Base-by-base conservation (phyloP, 2,113 vertebrate species). In the Agapornis roseicollis region DNA sequence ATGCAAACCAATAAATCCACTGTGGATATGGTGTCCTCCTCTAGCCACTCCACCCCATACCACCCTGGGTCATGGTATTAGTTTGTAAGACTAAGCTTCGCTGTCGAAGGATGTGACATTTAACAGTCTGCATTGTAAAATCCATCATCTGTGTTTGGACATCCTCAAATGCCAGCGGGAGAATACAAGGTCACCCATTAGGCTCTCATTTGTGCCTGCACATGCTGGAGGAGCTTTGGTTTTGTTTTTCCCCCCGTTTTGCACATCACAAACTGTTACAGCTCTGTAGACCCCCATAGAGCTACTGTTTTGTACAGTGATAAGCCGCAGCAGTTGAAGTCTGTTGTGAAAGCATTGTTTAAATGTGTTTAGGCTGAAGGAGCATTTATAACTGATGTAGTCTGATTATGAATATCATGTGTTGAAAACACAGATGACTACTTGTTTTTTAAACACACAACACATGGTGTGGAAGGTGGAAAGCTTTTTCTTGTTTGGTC, bases 101-200 rank as follows among this genome's bases (percentile, higher is more conserved):
- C 93, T 93, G 89, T 90, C 35, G 3, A 85, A 85, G 63, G 94
- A 80, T 46, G 88, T 94, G 96, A 93, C 88, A 66, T 92, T 92
- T 79, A 95, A 53, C 96, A 85, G 92, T 41, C 74, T 29, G 56
- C 4, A 7, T 35, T 66, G 85, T 80, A 64, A 88, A 90, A 96
- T 89, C 91, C 83, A 88, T 93, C 95, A 89, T 70, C 80, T 88
- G 20, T 88, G 89, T 95, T 90, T 96, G 93, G 95, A 80, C 88
- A 80, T 80, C 83, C 78, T 86, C 39, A 80, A 42, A 93, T 85
- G 94, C 88, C 78, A 80, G 73, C 4, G 5, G 71, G 78, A 77
- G 78, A 95, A 53, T 6, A 39, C 56, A 6, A 28, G 91, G 93
- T 93, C 61, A 73, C 56, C 69, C 22, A 0, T 89, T 61, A 31